These are phyloP conservation scores for Parauchenoglanis ngamensis DNA, from an alignment of 2,797 vertebrate species.

Conservation along the genomic window DNA sequence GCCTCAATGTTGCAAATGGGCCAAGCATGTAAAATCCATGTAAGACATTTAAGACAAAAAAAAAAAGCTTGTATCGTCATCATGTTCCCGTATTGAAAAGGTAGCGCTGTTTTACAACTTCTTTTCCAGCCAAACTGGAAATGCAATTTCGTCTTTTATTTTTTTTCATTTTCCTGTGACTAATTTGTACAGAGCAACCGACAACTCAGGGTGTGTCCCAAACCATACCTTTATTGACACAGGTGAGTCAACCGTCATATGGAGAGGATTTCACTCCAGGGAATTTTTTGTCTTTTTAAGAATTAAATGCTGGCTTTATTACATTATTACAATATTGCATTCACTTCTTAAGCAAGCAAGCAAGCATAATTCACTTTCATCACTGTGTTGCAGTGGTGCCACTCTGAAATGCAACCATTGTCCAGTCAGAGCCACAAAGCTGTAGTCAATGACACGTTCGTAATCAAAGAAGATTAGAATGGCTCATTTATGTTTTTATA, in stretches of 20 bases:
- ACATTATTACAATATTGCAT: neutral
- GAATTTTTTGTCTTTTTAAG: neutral
- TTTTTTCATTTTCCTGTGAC: neutral
- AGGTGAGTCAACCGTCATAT: neutral
- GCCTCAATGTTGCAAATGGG: neutral
- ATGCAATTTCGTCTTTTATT: neutral
- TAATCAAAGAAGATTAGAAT: neutral
- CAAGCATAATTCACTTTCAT: neutral
- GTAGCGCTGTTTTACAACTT: neutral
- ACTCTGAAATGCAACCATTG: neutral
- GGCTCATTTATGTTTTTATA: neutral
- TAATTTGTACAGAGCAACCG: neutral
- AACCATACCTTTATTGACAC: neutral
- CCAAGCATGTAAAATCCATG: neutral
- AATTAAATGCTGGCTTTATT: neutral
- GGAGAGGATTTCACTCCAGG: neutral
- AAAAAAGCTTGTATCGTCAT: neutral
- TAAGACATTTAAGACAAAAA: neutral
- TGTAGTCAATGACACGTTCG: neutral
- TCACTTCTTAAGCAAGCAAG: too few relatives aligned
- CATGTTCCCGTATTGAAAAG: neutral
- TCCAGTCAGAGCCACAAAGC: neutral
- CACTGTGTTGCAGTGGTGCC: neutral
- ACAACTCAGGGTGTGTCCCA: neutral
- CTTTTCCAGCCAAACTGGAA: neutral